phyloP scores from a whole-genome alignment of 2,888 invertebrate species.

The Polymixis lichenea region DNA sequence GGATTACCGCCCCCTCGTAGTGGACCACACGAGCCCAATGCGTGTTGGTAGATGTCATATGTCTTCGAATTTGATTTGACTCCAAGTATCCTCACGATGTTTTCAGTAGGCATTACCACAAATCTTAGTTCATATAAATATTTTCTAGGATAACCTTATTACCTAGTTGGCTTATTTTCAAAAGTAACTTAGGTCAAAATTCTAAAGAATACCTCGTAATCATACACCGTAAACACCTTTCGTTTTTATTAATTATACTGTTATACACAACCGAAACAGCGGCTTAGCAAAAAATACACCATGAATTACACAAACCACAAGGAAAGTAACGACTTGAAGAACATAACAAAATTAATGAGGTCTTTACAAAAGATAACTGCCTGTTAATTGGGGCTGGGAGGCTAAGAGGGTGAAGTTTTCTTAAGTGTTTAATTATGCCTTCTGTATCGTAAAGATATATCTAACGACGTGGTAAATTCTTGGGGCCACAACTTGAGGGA shows the following conservation, averaged over 20 bases:
- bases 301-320: slow-evolving; percentile 10
- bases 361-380: slow-evolving; percentile 55
- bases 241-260: too few relatives aligned
- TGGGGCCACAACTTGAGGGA: slow-evolving; percentile 1
- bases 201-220: background rate
- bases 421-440: slow-evolving; percentile 58
- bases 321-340: slow-evolving; percentile 36
- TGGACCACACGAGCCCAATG: too few relatives aligned
- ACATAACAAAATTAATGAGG: slow-evolving; percentile 56
- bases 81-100: too few relatives aligned
- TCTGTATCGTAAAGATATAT: slow-evolving; percentile 50
- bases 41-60: too few relatives aligned
- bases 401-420: slow-evolving; percentile 53
- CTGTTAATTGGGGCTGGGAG: slow-evolving; percentile 50
- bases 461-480: slow-evolving; percentile 44
- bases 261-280: too few relatives aligned
- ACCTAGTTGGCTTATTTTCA: background rate
- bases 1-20: too few relatives aligned
- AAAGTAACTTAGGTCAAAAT: background rate
- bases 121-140: background rate
- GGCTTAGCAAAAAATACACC: background rate
- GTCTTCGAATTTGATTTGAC: too few relatives aligned
- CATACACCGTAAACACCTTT: background rate
- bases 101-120: too few relatives aligned
- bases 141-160: background rate